A percentile compares a stretch with the other conserved stretches of the same genome.
These are phyloP conservation scores for Poeciliopsis turrubarensis DNA, from an alignment of 2,113 vertebrate species.

Conservation along the genomic window DNA sequence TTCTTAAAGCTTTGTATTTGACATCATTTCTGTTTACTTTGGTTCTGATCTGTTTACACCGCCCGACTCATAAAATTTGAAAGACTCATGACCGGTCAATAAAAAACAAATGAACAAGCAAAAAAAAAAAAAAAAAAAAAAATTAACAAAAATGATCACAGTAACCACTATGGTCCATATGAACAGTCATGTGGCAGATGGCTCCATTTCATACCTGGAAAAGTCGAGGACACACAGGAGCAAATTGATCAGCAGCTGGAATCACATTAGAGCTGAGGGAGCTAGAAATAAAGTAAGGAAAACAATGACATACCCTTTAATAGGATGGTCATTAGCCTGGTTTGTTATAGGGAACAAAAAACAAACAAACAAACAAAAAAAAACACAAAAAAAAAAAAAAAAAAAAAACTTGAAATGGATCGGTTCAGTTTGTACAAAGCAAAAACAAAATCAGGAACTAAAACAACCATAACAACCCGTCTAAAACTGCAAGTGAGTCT, in stretches of 20 bases:
- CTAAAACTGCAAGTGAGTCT: background rate
- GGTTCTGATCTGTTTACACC: too few relatives aligned
- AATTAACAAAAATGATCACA: too few relatives aligned
- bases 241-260: background rate
- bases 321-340: background rate
- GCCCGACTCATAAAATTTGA: background rate
- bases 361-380: background rate
- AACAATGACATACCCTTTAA: background rate
- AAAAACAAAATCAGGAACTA: background rate
- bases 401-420: background rate
- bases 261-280: background rate
- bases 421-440: too few relatives aligned
- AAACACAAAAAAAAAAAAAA: background rate
- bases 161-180: too few relatives aligned
- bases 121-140: too few relatives aligned
- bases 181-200: too few relatives aligned
- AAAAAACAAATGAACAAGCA: too few relatives aligned
- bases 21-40: background rate
- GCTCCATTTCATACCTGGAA: background rate
- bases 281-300: background rate
- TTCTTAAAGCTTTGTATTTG: background rate
- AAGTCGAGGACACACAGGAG: background rate
- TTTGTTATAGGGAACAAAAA: background rate
- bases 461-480: background rate
- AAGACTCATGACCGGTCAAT: background rate